These are phyloP conservation scores for Hylyphantes graminicola DNA, from an alignment of 1,140 invertebrate species.

Conservation along the genomic window DNA sequence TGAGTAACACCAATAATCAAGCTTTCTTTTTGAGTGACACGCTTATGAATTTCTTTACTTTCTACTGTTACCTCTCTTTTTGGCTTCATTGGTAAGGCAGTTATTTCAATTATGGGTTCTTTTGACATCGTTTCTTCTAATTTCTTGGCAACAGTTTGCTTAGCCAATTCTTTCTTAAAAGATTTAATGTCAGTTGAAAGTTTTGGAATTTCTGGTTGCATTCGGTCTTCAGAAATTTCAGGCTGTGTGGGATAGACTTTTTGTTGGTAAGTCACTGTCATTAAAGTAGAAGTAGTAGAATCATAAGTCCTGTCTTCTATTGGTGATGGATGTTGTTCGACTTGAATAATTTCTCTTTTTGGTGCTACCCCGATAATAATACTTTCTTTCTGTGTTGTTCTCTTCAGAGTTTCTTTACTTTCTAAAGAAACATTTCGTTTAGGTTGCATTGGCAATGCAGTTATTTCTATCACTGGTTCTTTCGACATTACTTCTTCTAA, in stretches of 20 bases:
- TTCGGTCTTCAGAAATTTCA: slow-evolving; percentile 62
- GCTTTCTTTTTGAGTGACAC: slow-evolving; percentile 45
- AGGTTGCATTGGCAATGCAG: slow-evolving; percentile 21
- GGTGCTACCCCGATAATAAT: slow-evolving; percentile 3
- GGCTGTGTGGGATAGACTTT: neutral
- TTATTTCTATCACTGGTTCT: slow-evolving; percentile 36
- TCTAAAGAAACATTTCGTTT: slow-evolving; percentile 30
- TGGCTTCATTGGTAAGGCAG: slow-evolving; percentile 32
- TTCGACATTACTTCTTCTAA: slow-evolving; percentile 37
- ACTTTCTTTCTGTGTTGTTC: slow-evolving; percentile 1
- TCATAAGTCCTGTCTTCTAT: slow-evolving; percentile 14
- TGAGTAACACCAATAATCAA: slow-evolving; percentile 10
- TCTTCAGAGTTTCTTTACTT: slow-evolving; percentile 5
- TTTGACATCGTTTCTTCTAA: slow-evolving; percentile 38
- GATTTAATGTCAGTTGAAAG: slow-evolving; percentile 8
- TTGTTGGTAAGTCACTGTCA: neutral
- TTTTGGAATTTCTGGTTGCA: slow-evolving; percentile 48
- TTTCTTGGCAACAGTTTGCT: slow-evolving; percentile 48
- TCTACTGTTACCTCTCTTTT: slow-evolving; percentile 34
- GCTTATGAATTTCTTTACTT: slow-evolving; percentile 23
- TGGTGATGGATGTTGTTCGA: slow-evolving; percentile 2
- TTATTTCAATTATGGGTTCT: slow-evolving; percentile 59
- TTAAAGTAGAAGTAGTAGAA: slow-evolving; percentile 7
- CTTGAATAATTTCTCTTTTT: neutral
- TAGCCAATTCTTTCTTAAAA: slow-evolving; percentile 61